Base-by-base conservation (phyloP, 1,140 invertebrate species). In the Pseudomyrmex pallidus region DNA sequence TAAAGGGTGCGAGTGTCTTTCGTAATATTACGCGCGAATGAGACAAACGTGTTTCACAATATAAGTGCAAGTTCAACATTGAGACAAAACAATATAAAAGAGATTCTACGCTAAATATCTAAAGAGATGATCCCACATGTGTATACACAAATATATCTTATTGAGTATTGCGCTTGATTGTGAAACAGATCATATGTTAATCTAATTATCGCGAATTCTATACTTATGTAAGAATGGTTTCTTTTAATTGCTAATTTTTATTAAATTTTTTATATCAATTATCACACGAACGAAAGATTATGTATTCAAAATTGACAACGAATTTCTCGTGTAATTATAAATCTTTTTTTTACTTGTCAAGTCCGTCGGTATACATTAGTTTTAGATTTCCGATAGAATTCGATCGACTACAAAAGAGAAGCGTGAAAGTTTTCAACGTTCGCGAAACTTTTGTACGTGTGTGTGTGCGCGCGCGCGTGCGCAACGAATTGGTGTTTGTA, bases 361-460 rank as follows among this genome's bases (percentile, higher is more conserved):
- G 25, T 12, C 2, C 22, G 9, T 15, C 44, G 22, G 52, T 84
- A 82, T 74, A 25, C 35, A 87, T 62, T 76, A 83, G 59, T 88
- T 25, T 17, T 70, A 57, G 46, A 46, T 88, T 85, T 80, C 82
- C 77, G 86, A 85, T 85, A 84, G 83, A 88, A 85, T 78, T 85
- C 57, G 62, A 57, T 74, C 73, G 66, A 35, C 80, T 83, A 35
- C 35, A 83, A 54, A 70, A 77, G 57, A 74, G 72, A 77, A 63
- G 85, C 70, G 82, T 74, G 84, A 89, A 89, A 89, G 87, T 89
- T 89, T 89, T 84, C 83, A 59, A 84, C 82, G 80, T 72, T 84
- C 64, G 76, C 64, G 66, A 86, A 89, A 89, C 74, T 89, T 89
- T 88, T 76, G 83, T 89, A 89, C 85, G 25, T 76, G 74, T 56